Conservation (phyloP, 2,888 invertebrate genomes). For the Ophonus ardosiacus region DNA sequence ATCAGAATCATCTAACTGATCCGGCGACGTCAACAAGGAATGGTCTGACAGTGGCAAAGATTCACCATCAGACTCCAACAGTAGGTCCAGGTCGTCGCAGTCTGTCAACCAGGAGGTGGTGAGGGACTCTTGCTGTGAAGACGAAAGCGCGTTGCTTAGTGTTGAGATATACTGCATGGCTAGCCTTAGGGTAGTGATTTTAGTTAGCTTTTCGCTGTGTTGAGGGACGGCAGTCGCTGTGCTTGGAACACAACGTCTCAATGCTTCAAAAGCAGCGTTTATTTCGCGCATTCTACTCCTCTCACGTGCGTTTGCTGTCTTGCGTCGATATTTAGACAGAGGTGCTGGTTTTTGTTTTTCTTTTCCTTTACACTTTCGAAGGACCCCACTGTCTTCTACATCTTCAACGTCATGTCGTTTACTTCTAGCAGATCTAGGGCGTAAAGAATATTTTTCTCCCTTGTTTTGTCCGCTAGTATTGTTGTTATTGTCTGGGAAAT, state of each 20-base stretch:
- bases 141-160: slow-evolving; percentile 81
- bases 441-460: slow-evolving; percentile 82
- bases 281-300: slow-evolving; percentile 93
- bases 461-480: slow-evolving; percentile 65
- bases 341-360: slow-evolving; percentile 84
- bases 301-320: slow-evolving; percentile 94
- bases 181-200: slow-evolving; percentile 90
- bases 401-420: slow-evolving; percentile 9
- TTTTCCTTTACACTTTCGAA: slow-evolving; percentile 66
- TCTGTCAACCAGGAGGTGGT: slow-evolving; percentile 65
- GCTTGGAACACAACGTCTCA: slow-evolving; percentile 87
- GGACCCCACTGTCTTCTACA: background rate
- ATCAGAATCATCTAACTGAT: slow-evolving; percentile 69
- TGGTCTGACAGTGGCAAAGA: slow-evolving; percentile 78
- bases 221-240: background rate
- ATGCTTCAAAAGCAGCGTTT: slow-evolving; percentile 91
- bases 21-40: slow-evolving; percentile 76
- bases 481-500: slow-evolving; percentile 72
- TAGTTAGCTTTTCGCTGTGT: slow-evolving; percentile 89
- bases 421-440: slow-evolving; percentile 77
- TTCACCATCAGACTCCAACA: slow-evolving; percentile 81
- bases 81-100: slow-evolving; percentile 75
- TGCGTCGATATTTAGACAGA: slow-evolving; percentile 92
- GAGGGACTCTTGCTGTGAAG: background rate
- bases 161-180: slow-evolving; percentile 93